Evolutionary conservation across 2,888 invertebrate genomes (phyloP).

Genomic region (Latrodectus elegans): DNA sequence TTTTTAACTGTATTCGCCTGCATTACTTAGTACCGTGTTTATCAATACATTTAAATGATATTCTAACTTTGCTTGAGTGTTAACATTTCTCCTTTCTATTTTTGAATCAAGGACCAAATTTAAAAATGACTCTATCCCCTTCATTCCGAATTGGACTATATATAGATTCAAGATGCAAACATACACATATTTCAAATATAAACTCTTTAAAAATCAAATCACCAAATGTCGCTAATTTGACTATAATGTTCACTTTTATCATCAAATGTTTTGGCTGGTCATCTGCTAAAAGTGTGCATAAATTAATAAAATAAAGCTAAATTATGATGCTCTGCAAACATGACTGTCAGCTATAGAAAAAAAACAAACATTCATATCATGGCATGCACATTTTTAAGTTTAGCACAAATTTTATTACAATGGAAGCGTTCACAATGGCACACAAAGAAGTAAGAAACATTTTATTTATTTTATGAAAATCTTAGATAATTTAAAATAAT

Average conservation of each 20-base stretch:
- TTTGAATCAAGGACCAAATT: conserved; percentile 51
- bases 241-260: too few relatives aligned
- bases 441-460: conserved; percentile 14
- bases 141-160: conserved; percentile 39
- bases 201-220: conserved; percentile 44
- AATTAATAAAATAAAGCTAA: conserved; percentile 10
- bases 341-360: not conserved
- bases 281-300: conserved; percentile 31
- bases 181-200: conserved; percentile 32
- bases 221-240: too few relatives aligned
- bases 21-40: too few relatives aligned
- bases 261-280: conserved; percentile 12
- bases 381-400: conserved; percentile 58
- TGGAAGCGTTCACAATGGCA: conserved; percentile 18
- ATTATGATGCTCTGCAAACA: conserved; percentile 3
- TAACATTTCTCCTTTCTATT: conserved; percentile 36
- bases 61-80: too few relatives aligned
- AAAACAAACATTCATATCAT: conserved; percentile 3
- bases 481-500: too few relatives aligned
- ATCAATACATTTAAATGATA: too few relatives aligned
- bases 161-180: conserved; percentile 23
- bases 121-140: conserved; percentile 28
- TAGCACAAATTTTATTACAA: conserved; percentile 54
- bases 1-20: too few relatives aligned
- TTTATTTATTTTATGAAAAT: not conserved